Evolutionary conservation across 2,888 invertebrate species (phyloP), one percentile per base, ranked within the genome.

Genomic region (Hydropsyche betteni): DNA sequence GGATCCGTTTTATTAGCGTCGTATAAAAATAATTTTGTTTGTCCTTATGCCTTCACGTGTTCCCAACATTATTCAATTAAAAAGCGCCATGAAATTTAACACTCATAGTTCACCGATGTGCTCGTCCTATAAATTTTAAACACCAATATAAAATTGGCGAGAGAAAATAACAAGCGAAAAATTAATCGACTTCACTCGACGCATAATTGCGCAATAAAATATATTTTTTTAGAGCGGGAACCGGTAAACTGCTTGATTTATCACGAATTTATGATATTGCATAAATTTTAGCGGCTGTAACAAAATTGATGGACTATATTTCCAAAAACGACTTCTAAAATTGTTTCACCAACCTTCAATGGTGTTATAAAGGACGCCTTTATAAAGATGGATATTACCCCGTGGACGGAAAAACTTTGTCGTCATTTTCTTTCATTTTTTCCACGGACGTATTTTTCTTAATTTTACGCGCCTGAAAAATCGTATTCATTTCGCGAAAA

Each of bases 301-400:
- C 33, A n/a, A 64, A 33, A 64, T 64, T 64, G 64, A 64, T 64
- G 64, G 64, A 64, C 64, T 36, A 64, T 64, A 64, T 64, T 64
- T 64, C 34, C 64, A 64, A 64, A 64, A 64, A 64, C 64, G 64
- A 64, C 64, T 64, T 64, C 64, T 64, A 36, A 64, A 64, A 64
- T 64, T 64, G 64, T 64, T 64, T 64, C 64, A 36, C 64, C 64
- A 64, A 64, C 64, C 64, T 64, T 36, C 64, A 36, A 36, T 36
- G 64, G 36, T n/a, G 24, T 64, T 64, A 64, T 36, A 64, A 64
- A 64, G 64, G 64, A 64, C 36, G 64, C 64, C 36, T 36, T 36
- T 64, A n/a, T 64, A 64, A 34, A 64, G 36, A 34, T 34, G 64
- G 34, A 64, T 64, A 64, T 64, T 64, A 36, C 34, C 14, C 24